Evolutionary conservation across 2,888 invertebrate species (phyloP).

Genomic region (Neoaliturus tenellus): DNA sequence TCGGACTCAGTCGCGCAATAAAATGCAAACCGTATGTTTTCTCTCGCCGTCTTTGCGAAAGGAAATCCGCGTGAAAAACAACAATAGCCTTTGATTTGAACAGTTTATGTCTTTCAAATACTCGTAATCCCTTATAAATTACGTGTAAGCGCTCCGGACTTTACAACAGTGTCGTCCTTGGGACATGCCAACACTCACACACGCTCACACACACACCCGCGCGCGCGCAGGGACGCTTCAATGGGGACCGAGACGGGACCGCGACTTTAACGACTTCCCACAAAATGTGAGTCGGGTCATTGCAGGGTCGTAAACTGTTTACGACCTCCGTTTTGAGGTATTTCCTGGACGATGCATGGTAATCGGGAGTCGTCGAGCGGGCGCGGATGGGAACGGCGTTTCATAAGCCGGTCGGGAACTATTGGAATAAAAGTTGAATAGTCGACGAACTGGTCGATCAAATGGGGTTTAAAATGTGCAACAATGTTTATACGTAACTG

Average conservation of each 20-base stretch:
- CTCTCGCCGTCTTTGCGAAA: background rate
- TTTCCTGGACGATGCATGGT: conserved; percentile 18
- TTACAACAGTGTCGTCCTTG: conserved; percentile 10
- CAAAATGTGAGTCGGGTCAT: conserved; percentile 33
- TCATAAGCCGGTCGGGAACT: too few relatives aligned
- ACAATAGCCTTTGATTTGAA: conserved; percentile 24
- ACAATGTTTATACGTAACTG: too few relatives aligned
- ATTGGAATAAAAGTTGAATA: too few relatives aligned
- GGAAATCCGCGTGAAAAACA: conserved; percentile 24
- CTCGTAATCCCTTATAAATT: conserved; percentile 30
- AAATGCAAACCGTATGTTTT: background rate
- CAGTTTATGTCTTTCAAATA: conserved; percentile 16
- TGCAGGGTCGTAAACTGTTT: background rate
- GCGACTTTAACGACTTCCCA: conserved; percentile 11
- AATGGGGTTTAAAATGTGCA: too few relatives aligned
- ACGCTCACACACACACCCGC: background rate
- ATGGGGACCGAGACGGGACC: background rate
- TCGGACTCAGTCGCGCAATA: background rate
- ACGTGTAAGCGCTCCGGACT: background rate
- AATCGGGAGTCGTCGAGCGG: background rate
- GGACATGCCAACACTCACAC: background rate
- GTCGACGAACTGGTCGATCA: too few relatives aligned
- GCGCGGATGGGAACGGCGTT: too few relatives aligned
- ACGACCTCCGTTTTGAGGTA: conserved; percentile 13
- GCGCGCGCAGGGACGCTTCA: background rate